Evolutionary conservation across 2,113 vertebrate species (phyloP).

Genomic region (Myotis yumanensis): DNA sequence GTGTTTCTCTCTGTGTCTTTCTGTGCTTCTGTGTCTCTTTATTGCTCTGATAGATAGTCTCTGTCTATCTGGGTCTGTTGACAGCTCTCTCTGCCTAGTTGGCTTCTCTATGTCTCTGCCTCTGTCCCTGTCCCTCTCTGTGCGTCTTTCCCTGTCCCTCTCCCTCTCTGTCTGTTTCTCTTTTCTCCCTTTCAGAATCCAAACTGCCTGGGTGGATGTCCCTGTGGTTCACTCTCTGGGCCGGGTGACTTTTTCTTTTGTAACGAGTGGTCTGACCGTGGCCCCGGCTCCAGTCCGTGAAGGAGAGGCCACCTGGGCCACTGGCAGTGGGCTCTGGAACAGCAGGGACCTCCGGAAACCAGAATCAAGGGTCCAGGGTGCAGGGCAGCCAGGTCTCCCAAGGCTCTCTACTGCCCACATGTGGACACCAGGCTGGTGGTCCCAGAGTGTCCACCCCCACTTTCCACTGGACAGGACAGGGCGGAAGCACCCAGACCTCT

Average conservation of each 20-base stretch:
- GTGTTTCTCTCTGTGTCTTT: not conserved
- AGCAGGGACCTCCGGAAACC: not conserved
- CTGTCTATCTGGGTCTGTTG: too few relatives aligned
- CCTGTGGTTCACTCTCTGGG: not conserved
- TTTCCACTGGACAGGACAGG: not conserved
- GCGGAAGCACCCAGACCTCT: not conserved
- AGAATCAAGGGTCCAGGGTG: not conserved
- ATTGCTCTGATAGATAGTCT: too few relatives aligned
- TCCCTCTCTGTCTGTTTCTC: not conserved
- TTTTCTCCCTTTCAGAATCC: not conserved
- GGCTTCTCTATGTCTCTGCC: not conserved
- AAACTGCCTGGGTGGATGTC: not conserved
- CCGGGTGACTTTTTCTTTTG: not conserved
- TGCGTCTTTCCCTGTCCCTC: not conserved
- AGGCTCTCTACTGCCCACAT: too few relatives aligned
- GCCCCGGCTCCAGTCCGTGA: not conserved
- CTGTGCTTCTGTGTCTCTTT: not conserved
- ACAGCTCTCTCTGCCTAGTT: not conserved
- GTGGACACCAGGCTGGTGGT: not conserved
- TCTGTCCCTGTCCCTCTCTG: not conserved
- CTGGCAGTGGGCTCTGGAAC: accelerated
- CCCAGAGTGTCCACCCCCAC: not conserved
- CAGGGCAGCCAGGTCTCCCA: not conserved
- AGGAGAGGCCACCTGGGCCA: not conserved
- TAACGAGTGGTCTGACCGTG: accelerated